Evolutionary conservation across 2,113 vertebrate genomes (phyloP), one percentile per base, ranked within the genome.

Genomic region (Copsychus sechellarum): DNA sequence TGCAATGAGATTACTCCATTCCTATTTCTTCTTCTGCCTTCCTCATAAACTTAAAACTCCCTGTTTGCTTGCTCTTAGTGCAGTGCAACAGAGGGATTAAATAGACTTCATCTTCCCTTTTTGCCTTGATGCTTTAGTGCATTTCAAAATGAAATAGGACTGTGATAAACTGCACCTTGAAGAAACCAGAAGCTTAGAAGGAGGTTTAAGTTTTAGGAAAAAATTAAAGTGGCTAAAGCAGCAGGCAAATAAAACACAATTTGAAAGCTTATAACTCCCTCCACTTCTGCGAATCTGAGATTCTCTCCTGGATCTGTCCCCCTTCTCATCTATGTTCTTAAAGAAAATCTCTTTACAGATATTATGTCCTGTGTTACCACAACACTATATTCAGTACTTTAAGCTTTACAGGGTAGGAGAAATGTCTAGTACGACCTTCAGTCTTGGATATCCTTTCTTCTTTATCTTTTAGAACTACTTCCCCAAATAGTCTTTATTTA

Each of bases 401-500:
- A 92, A 64, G 53, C 64, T 88, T 90, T 94, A 42, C 33, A 57
- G 57, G 24, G 33, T 88, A 38, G 36, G 47, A 70, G 65, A 74
- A 88, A 84, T 76, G 29, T 53, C 45, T 65, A 38, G 36, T 6
- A 1, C 88, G 82, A 95, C 88, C 60, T 90, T 92, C 77, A 48
- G 26, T 90, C 69, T 84, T 74, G 53, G 24, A 31, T 72, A 74
- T 90, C 65, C 48, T 92, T 90, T 54, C 54, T 88, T 67, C 79
- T 94, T 83, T 93, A 76, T 84, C 69, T 93, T 92, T 88, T 69
- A 86, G 51, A 88, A 82, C 81, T 92, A 53, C 50, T 81, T 79
- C 48, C 22, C 50, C 56, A 60, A 88, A 77, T 24, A 74, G 28
- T 60, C 69, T 84, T 94, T 65, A 80, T 88, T 93, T 96, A 74